Base-by-base conservation (phyloP, 2,888 invertebrate species). In the Cosmorhoe ocellata region DNA sequence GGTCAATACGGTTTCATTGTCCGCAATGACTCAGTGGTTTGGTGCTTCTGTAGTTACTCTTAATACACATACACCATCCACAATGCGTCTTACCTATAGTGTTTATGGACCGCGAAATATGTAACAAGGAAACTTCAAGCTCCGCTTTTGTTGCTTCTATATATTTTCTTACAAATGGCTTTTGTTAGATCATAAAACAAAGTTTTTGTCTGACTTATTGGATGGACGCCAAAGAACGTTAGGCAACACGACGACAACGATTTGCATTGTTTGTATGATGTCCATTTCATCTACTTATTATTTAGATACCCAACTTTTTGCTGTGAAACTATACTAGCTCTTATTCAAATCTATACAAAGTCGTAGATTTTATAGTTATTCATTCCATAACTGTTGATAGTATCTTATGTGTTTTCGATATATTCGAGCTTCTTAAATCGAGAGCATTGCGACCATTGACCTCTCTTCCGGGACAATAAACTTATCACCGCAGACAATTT, bases 1-100 rank as follows among this genome's bases (percentile, higher is more conserved):
- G 68, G 70, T 67, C 69, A 66, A 69, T 70, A 73, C 58, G 59
- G 62, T 63, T 63, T 70, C 83, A 83, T 84, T 84, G 84, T 84
- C 61, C 58, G 58, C 34, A 41, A 38, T 53, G 53, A 53, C 44
- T 53, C 53, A 41, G 58, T 82, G 4, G 6, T 58, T 18, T 1
- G 5, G 24, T 81, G 79, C 79, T 61, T 53, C 24, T 3, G 18
- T 81, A 78, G 57, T 82, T 79, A 80, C n/a, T n/a, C n/a, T n/a
- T n/a, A n/a, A n/a, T n/a, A n/a, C n/a, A n/a, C n/a, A 61, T 56
- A 27, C 37, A 42, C 45, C 60, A 64, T 66, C 65, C 58, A 61
- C 61, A 60, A 61, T 67, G 56, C 24, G 24, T 24, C 7, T 7
- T 50, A 67, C 33, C 65, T 61, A 62, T 54, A 63, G 67, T 39